Evolutionary conservation across 30 jellyfish, hydroid and myxozoan genomes (phyloP).

Genomic region (Sanderia malayensis): DNA sequence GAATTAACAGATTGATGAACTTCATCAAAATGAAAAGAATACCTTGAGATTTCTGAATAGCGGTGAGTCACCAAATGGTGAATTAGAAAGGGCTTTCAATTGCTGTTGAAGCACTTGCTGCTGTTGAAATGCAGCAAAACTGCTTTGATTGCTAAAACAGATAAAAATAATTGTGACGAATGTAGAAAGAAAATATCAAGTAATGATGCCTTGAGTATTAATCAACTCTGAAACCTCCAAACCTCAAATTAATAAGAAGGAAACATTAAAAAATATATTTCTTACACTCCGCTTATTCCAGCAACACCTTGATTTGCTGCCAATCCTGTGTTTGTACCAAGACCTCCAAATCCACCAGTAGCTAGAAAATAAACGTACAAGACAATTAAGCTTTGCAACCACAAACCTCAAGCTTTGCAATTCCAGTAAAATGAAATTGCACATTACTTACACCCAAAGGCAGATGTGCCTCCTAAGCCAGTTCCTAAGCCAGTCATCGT

Average conservation of each 20-base stretch:
- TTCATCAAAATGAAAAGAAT: too few relatives aligned
- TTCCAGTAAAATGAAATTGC: too few relatives aligned
- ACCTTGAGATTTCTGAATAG: slow-evolving; percentile 83
- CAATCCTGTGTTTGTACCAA: slow-evolving; percentile 51
- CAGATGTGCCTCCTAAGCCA: slow-evolving; percentile 43
- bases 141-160: slow-evolving; percentile 56
- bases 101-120: slow-evolving; percentile 90
- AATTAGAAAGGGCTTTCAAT: slow-evolving; percentile 78
- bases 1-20: too few relatives aligned
- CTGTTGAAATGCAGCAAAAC: slow-evolving; percentile 86
- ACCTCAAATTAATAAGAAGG: background rate
- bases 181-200: too few relatives aligned
- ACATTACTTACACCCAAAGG: slow-evolving; percentile 58
- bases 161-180: too few relatives aligned
- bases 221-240: background rate
- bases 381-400: too few relatives aligned
- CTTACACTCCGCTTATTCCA: slow-evolving; percentile 49
- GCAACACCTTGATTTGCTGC: slow-evolving; percentile 35
- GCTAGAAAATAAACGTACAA: too few relatives aligned
- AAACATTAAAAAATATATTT: background rate
- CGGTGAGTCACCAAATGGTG: slow-evolving; percentile 96
- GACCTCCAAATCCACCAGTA: slow-evolving; percentile 32
- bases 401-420: too few relatives aligned
- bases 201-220: too few relatives aligned
- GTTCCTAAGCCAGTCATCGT: slow-evolving; percentile 70